Evolutionary conservation across 2,113 vertebrate species (phyloP).

Genomic region (Phylloscopus whistleri): DNA sequence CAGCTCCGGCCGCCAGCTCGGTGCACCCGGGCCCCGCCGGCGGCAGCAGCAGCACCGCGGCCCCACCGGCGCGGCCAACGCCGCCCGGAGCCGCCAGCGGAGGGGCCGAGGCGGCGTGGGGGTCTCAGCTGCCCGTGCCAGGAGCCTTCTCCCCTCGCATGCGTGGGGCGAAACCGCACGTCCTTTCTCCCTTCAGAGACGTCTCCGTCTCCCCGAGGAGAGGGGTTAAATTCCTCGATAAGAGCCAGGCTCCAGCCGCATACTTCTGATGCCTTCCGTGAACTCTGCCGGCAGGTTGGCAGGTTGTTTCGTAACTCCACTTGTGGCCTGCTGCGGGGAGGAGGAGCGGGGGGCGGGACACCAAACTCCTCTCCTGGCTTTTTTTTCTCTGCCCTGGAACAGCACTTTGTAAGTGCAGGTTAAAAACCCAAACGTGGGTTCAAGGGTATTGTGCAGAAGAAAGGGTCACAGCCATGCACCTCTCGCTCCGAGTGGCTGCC

Average conservation of each 20-base stretch:
- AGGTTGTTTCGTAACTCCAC: conserved; percentile 37
- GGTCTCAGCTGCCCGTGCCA: neutral
- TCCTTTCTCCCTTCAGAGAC: neutral
- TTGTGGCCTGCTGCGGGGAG: neutral
- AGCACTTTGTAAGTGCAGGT: neutral
- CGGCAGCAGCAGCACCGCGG: neutral
- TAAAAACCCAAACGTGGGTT: neutral
- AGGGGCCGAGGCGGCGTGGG: neutral
- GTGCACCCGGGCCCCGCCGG: rapidly evolving
- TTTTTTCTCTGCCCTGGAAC: neutral
- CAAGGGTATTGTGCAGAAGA: neutral
- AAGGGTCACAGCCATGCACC: neutral
- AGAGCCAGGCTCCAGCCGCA: conserved; percentile 8
- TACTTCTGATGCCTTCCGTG: conserved; percentile 33
- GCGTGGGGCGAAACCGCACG: neutral
- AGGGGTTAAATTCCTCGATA: conserved; percentile 21
- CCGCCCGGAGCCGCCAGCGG: neutral
- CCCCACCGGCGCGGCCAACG: rapidly evolving
- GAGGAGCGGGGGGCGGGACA: neutral
- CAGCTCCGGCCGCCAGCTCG: neutral
- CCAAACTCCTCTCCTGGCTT: neutral
- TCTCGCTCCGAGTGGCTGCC: neutral
- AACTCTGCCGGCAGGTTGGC: conserved; percentile 32
- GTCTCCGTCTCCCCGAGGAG: neutral
- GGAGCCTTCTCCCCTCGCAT: neutral